Evolutionary conservation across 2,888 invertebrate genomes (phyloP).

Genomic region (Dynastes maya): DNA sequence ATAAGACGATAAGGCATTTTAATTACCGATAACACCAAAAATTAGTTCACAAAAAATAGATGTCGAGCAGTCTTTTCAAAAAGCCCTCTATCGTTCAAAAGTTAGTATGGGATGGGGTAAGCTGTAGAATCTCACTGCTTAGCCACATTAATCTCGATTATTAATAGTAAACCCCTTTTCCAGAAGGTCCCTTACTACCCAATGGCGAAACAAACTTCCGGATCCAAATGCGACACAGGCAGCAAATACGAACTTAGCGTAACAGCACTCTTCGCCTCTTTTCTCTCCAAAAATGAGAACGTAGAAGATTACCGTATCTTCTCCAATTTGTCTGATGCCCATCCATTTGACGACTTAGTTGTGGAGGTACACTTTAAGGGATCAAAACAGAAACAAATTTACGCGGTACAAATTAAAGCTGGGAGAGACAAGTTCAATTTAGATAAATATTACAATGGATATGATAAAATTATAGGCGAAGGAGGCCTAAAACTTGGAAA

Average conservation of each 20-base stretch:
- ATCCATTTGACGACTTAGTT: background rate
- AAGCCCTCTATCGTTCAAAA: too few relatives aligned
- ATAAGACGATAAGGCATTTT: too few relatives aligned
- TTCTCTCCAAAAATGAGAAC: background rate
- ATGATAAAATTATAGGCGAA: background rate
- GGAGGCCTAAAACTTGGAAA: background rate
- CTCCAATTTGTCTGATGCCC: background rate
- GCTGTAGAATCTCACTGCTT: too few relatives aligned
- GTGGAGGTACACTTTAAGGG: background rate
- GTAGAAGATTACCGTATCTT: background rate
- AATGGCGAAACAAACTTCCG: background rate
- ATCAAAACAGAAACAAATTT: background rate
- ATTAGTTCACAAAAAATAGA: too few relatives aligned
- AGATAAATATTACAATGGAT: slow-evolving; percentile 1
- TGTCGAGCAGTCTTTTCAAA: too few relatives aligned
- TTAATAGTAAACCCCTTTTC: too few relatives aligned
- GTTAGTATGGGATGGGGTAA: too few relatives aligned
- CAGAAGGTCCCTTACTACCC: too few relatives aligned
- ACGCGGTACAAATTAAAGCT: background rate
- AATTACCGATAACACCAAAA: too few relatives aligned
- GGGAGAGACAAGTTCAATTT: background rate
- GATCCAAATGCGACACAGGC: background rate
- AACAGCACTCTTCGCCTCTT: background rate
- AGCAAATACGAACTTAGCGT: background rate
- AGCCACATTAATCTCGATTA: too few relatives aligned